These are phyloP conservation scores for Byasa hedistus DNA, from an alignment of 2,888 invertebrate species.

Conservation along the genomic window DNA sequence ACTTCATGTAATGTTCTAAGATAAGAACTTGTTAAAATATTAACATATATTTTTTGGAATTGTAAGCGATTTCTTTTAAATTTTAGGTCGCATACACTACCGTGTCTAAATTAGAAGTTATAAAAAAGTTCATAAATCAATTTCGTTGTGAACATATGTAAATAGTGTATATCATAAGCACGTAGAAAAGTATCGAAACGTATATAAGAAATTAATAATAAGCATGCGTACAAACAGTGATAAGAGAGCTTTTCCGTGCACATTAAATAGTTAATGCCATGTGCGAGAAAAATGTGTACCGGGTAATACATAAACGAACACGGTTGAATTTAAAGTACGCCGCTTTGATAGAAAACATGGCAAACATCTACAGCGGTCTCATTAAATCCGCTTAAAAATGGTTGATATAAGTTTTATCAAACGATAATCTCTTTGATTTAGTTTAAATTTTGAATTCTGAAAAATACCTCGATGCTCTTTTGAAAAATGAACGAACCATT, in stretches of 20 bases:
- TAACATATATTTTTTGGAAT: no score
- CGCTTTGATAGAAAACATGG: neutral
- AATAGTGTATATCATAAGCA: neutral
- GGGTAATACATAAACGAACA: constrained; percentile 3
- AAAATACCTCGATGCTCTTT: no score
- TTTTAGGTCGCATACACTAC: no score
- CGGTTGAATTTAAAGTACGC: constrained; percentile 18
- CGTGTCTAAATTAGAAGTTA: no score
- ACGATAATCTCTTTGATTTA: no score
- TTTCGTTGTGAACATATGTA: neutral
- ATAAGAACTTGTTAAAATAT: neutral
- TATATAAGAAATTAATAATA: constrained; percentile 28
- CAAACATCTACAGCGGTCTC: neutral
- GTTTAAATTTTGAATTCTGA: no score
- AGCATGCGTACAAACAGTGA: constrained; percentile 26
- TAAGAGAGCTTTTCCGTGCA: constrained; percentile 27
- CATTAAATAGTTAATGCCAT: constrained; percentile 25
- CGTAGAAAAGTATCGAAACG: constrained; percentile 10
- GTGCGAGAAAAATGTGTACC: constrained; percentile 19
- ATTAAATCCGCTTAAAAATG: neutral
- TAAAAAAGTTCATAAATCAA: neutral
- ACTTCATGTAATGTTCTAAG: neutral
- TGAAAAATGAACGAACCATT: no score
- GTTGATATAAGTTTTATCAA: neutral
- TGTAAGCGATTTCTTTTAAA: no score